Conservation (phyloP, 2,888 invertebrate genomes). For the Diabrotica balteata region DNA sequence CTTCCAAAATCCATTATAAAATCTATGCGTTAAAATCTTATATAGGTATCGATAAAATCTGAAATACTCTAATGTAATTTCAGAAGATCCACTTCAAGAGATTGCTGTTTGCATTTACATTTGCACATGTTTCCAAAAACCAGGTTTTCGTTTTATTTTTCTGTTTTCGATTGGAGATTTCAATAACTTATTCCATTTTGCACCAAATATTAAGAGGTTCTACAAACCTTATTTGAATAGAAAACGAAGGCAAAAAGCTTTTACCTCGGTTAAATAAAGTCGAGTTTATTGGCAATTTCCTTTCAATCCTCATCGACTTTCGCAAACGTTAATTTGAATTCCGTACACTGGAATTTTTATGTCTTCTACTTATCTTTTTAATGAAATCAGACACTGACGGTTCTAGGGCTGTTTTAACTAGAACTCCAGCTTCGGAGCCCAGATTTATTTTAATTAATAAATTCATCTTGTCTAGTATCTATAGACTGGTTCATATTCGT, state of each 20-base stretch:
- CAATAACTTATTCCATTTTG: conserved; percentile 43
- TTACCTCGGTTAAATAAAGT: conserved; percentile 42
- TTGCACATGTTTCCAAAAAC: conserved; percentile 43
- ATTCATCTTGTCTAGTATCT: no score
- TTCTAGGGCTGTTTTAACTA: conserved; percentile 18
- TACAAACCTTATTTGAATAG: conserved; percentile 40
- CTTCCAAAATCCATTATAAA: not conserved
- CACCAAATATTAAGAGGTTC: conserved; percentile 41
- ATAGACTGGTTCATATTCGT: no score
- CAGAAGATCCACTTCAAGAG: conserved; percentile 50
- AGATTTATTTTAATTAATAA: no score
- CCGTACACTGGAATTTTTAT: conserved; percentile 34
- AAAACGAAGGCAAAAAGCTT: conserved; percentile 40
- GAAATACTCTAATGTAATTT: conserved; percentile 52
- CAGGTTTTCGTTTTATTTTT: conserved; percentile 38
- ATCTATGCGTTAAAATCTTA: not conserved
- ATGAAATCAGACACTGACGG: conserved; percentile 30
- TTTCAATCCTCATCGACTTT: conserved; percentile 39
- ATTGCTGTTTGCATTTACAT: conserved; percentile 47
- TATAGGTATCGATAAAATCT: not conserved
- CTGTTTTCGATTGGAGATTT: conserved; percentile 34
- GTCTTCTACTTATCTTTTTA: conserved; percentile 35
- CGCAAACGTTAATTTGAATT: conserved; percentile 34
- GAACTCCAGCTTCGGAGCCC: conserved; percentile 3
- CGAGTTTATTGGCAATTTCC: conserved; percentile 42